A percentile compares a stretch with the other conserved stretches of the same genome.
phyloP scores from a whole-genome alignment of 1,140 invertebrate species.

The Achroia grisella region DNA sequence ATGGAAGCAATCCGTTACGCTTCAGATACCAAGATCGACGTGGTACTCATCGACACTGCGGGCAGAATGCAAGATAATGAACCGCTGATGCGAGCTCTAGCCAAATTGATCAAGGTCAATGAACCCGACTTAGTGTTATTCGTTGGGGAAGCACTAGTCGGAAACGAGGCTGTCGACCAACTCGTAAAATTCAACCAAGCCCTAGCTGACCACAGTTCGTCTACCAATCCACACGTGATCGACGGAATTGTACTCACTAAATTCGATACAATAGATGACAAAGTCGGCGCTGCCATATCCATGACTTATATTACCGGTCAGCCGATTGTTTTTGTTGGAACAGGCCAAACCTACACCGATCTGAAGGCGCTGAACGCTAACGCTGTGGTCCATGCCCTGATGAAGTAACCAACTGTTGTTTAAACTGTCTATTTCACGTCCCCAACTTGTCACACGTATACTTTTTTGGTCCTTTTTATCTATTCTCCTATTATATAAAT shows the following conservation, averaged over 20 bases:
- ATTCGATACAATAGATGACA: conserved; percentile 99
- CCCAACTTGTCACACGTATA: no score
- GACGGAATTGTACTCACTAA: conserved; percentile 99
- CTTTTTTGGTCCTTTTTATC: no score
- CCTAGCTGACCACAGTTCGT: conserved; percentile 89
- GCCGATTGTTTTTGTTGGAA: conserved; percentile 99
- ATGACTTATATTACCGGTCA: conserved; percentile 99
- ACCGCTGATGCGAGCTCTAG: conserved; percentile 96
- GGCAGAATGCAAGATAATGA: conserved; percentile 99
- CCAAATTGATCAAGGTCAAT: conserved; percentile 93
- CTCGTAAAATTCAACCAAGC: conserved; percentile 99
- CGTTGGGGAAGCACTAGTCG: conserved; percentile 98
- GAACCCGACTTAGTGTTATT: conserved; percentile 98
- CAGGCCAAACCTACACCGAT: conserved; percentile 99
- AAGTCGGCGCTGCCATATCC: conserved; percentile 99
- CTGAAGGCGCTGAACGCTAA: conserved; percentile 97
- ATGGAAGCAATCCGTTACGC: conserved; percentile 96
- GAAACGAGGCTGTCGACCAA: conserved; percentile 99
- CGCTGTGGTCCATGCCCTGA: conserved; percentile 96
- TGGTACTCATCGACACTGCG: conserved; percentile 97
- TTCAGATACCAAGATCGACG: conserved; percentile 86
- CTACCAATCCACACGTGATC: conserved; percentile 91
- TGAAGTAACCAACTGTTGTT: conserved; percentile 88
- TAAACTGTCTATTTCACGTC: no score
- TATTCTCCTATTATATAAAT: no score